phyloP scores from a whole-genome alignment of 2,888 invertebrate genomes.

The Desoria tigrina region DNA sequence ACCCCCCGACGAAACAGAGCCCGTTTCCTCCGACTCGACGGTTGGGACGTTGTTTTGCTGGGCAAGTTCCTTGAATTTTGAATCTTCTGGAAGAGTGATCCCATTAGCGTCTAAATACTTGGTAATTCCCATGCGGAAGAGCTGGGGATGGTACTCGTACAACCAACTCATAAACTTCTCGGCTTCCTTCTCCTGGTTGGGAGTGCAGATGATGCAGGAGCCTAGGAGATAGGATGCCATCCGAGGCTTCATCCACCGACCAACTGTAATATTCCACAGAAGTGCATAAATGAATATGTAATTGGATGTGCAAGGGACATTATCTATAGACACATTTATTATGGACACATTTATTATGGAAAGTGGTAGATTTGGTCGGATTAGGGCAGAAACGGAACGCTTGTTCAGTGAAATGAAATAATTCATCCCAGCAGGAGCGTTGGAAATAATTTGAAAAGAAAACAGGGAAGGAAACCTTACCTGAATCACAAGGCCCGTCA shows the following conservation, averaged over 20 bases:
- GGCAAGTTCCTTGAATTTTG: slow-evolving; percentile 8
- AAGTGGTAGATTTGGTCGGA: no score
- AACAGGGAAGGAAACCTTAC: no score
- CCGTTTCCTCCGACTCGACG: neutral
- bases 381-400: no score
- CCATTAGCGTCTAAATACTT: slow-evolving; percentile 18
- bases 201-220: slow-evolving; percentile 6
- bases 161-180: slow-evolving; percentile 13
- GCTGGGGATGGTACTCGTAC: slow-evolving; percentile 17
- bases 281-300: neutral
- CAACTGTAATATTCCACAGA: slow-evolving; percentile 6
- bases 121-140: slow-evolving; percentile 4
- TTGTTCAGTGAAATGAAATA: no score
- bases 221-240: slow-evolving; percentile 12
- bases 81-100: slow-evolving; percentile 13
- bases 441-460: no score
- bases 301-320: no score
- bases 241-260: slow-evolving; percentile 9
- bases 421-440: no score
- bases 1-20: neutral
- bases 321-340: neutral
- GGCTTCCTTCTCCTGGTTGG: slow-evolving; percentile 17
- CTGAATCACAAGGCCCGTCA: slow-evolving; percentile 17
- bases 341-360: no score
- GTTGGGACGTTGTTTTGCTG: slow-evolving; percentile 13